phyloP scores from a whole-genome alignment of 2,113 vertebrate species.

The Ivindomyrus marchei region DNA sequence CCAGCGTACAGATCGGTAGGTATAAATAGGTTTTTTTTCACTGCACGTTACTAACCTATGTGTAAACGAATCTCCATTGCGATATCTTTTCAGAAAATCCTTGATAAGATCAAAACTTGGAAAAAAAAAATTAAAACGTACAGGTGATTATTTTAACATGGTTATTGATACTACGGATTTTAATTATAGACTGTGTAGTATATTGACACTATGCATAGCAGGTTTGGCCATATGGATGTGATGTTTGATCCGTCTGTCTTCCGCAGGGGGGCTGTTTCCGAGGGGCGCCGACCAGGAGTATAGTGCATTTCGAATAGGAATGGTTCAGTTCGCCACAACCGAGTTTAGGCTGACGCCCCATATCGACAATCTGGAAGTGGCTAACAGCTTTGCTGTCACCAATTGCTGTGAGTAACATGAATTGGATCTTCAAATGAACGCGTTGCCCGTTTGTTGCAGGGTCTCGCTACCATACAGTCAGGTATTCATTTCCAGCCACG shows the following conservation, averaged over 20 bases:
- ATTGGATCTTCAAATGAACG: neutral
- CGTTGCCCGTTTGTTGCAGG: neutral
- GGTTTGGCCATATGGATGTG: neutral
- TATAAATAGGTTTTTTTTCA: conserved; percentile 23
- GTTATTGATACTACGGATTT: neutral
- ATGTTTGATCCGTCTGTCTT: conserved; percentile 29
- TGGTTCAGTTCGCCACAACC: conserved; percentile 84
- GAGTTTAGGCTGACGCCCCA: conserved; percentile 88
- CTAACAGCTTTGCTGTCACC: conserved; percentile 93
- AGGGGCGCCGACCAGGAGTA: conserved; percentile 91
- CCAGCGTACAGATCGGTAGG: conserved; percentile 83
- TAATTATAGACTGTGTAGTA: neutral
- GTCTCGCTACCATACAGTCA: neutral
- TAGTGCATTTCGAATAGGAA: conserved; percentile 88
- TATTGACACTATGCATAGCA: neutral
- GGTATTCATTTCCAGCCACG: neutral
- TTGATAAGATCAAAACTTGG: neutral
- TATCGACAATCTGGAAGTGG: conserved; percentile 93
- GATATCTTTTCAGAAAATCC: neutral
- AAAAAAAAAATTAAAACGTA: neutral
- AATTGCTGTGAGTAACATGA: conserved; percentile 83
- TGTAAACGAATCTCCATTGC: neutral
- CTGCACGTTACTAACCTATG: neutral
- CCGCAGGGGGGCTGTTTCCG: conserved; percentile 83
- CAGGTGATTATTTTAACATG: neutral